Evolutionary conservation across 2,797 vertebrate species (phyloP), one percentile per base, ranked within the genome.

Genomic region (Triplophysa yarkandensis): DNA sequence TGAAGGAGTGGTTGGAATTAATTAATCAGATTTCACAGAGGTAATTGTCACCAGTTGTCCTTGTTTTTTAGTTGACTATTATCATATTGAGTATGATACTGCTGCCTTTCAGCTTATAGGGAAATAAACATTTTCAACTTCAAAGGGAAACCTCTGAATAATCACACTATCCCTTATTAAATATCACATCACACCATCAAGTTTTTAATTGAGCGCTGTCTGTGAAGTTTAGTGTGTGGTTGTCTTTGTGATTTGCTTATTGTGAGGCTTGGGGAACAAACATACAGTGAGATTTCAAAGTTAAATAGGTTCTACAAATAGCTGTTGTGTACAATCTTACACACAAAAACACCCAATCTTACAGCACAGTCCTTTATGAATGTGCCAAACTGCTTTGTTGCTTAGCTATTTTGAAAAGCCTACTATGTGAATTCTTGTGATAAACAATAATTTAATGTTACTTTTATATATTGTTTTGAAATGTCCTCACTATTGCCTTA

Each of bases 131-230:
- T 85, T 79, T 46, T 11, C 6, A 21, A 70, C 68, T 77, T 71
- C 74, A 48, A 77, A 80, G 30, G 28, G 34, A 52, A 48, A 41
- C 43, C 14, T 14, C 17, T 6, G 60, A 50, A 11, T 36, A 44
- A 66, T 74, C 50, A 77, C 28, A 71, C 39, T 62, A 21, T 71
- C 68, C 55, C 64, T 80, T 72, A 69, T 2, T 67, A 80, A 76
- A 77, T 6, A 70, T 58, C 27, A 52, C 28, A 0, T 82, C 54
- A 82, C 88, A 84, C 85, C 83, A 82, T 61, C 10, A 44, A 6
- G 30, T 25, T 48, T 79, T 55, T 88, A 84, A 89, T 87, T 86
- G 83, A 88, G 77, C 76, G 74, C 34, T 41, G 85, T 88, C 83
- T 89, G 82, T 76, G 43, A 77, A 50, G 66, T 36, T 11, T 2